A percentile compares a stretch with the other conserved stretches of the same genome.
phyloP scores from a whole-genome alignment of 1,140 invertebrate genomes.

The Steinernema feltiae region DNA sequence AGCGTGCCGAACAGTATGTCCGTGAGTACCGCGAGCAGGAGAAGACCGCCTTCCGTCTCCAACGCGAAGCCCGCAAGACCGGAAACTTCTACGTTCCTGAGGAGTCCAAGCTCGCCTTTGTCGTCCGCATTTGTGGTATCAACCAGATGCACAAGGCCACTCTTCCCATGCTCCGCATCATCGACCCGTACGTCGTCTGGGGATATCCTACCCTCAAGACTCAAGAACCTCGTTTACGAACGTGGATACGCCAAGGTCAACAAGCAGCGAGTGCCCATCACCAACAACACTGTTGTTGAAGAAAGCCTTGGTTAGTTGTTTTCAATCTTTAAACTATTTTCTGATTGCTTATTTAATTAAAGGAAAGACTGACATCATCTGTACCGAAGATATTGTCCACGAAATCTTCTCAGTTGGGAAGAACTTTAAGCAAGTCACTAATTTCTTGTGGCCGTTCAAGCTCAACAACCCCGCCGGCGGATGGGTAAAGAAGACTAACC shows the following conservation, averaged over 20 bases:
- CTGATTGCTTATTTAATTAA: constrained; percentile 26
- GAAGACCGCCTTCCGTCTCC: constrained; percentile 72
- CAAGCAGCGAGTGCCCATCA: constrained; percentile 79
- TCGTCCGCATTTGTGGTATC: constrained; percentile 71
- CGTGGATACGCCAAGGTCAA: constrained; percentile 89
- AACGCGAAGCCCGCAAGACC: constrained; percentile 75
- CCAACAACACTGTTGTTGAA: constrained; percentile 88
- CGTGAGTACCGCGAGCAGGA: constrained; percentile 82
- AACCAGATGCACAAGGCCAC: constrained; percentile 74
- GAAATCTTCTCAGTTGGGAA: constrained; percentile 88
- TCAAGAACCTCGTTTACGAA: constrained; percentile 93
- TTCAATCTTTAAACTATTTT: constrained; percentile 16
- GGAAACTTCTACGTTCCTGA: constrained; percentile 94
- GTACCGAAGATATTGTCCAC: constrained; percentile 96
- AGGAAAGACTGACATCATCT: constrained; percentile 76
- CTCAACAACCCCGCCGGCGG: constrained; percentile 95
- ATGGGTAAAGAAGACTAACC: constrained; percentile 97
- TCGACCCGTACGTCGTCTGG: constrained; percentile 67
- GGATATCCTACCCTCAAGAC: constrained; percentile 89
- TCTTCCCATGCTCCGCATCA: constrained; percentile 58
- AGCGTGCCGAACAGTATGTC: constrained; percentile 87
- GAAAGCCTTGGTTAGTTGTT: constrained; percentile 68
- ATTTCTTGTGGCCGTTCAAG: constrained; percentile 92
- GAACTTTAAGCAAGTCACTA: constrained; percentile 89
- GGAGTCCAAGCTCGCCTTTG: constrained; percentile 86